phyloP scores from a whole-genome alignment of 2,113 vertebrate species.

The Nasalis larvatus region DNA sequence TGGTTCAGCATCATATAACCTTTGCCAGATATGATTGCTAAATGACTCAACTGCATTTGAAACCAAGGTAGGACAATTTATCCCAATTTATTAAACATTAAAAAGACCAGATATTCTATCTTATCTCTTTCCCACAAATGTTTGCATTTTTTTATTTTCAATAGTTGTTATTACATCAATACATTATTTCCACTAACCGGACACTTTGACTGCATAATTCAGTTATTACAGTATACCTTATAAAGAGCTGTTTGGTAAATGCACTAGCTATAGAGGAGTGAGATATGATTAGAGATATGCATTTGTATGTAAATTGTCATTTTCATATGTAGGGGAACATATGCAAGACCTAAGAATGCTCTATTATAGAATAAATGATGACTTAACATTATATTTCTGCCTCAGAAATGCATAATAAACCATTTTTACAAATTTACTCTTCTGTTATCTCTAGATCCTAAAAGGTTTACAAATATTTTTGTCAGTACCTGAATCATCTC shows the following conservation, averaged over 20 bases:
- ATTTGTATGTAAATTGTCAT: slow-evolving; percentile 22
- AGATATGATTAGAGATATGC: not conserved
- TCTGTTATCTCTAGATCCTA: not conserved
- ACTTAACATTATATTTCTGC: not conserved
- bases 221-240: not conserved
- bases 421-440: slow-evolving; percentile 51
- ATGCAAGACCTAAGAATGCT: not conserved
- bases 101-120: not conserved
- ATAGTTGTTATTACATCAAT: not conserved
- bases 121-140: not conserved
- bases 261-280: not conserved
- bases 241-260: slow-evolving; percentile 3
- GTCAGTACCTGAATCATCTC: slow-evolving; percentile 81
- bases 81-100: not conserved
- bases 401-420: slow-evolving; percentile 37
- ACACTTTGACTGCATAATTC: not conserved
- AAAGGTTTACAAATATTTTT: slow-evolving; percentile 57
- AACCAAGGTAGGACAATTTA: not conserved
- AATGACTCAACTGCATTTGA: slow-evolving; percentile 35
- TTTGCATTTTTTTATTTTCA: not conserved
- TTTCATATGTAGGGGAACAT: not conserved
- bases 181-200: not conserved
- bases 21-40: slow-evolving; percentile 1
- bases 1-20: not conserved
- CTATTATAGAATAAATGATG: slow-evolving; percentile 55